Evolutionary conservation across 2,888 invertebrate genomes (phyloP).

Genomic region (Anarsia innoxiella): DNA sequence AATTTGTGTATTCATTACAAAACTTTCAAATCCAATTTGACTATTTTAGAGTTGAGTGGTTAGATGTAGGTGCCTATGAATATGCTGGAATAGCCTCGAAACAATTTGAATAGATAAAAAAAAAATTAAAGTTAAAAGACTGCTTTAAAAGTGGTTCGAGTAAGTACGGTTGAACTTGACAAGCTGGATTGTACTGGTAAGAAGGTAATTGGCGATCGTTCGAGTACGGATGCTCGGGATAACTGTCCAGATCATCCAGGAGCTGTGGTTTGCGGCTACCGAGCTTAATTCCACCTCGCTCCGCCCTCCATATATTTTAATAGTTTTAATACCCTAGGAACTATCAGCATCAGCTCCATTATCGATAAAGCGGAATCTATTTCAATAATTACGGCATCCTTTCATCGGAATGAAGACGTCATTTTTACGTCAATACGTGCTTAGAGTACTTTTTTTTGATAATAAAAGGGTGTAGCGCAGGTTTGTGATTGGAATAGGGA

Average conservation of each 20-base stretch:
- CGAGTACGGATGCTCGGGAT: conserved; percentile 30
- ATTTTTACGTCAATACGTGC: conserved; percentile 27
- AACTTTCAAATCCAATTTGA: no score
- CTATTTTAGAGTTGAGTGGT: no score
- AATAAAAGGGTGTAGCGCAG: conserved; percentile 10
- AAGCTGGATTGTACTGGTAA: conserved; percentile 14
- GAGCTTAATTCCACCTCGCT: conserved; percentile 48
- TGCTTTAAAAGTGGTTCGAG: no score
- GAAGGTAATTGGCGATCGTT: conserved; percentile 38
- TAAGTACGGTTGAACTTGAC: no score
- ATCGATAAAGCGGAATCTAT: conserved; percentile 28
- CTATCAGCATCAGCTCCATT: conserved; percentile 35
- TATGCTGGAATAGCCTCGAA: no score
- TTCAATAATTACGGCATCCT: conserved; percentile 33
- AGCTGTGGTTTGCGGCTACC: conserved; percentile 68
- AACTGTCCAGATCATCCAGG: conserved; percentile 53
- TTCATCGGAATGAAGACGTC: conserved; percentile 39
- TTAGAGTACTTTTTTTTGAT: conserved; percentile 21
- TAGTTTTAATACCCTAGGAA: conserved; percentile 59
- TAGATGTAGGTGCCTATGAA: no score
- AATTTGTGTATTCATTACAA: no score
- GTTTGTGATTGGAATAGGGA: conserved; percentile 16
- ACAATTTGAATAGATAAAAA: no score
- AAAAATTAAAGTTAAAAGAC: no score
- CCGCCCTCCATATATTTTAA: conserved; percentile 59